Evolutionary conservation across 2,797 vertebrate genomes (phyloP).

Genomic region (Chrosomus eos): DNA sequence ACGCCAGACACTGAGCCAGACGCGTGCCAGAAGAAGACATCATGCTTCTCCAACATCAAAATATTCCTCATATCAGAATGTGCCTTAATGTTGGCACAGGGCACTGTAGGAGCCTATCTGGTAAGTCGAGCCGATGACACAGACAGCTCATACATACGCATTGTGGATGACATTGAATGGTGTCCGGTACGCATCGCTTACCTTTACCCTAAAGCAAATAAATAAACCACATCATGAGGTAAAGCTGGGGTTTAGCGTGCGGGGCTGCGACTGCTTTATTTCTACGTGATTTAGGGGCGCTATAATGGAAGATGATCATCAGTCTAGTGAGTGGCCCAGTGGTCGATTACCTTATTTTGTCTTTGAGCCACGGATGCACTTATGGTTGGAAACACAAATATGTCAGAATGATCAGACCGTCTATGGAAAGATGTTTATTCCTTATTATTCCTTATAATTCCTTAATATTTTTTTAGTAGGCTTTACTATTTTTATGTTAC

Average conservation of each 20-base stretch:
- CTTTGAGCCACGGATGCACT: conserved; percentile 7
- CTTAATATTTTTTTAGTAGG: too few species aligned
- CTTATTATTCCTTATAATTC: background rate
- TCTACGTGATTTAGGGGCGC: background rate
- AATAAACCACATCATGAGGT: background rate
- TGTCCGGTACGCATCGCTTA: conserved; percentile 4
- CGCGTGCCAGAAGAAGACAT: conserved; percentile 80
- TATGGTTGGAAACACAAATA: conserved; percentile 6
- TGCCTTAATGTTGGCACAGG: conserved; percentile 95
- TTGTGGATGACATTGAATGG: conserved; percentile 44
- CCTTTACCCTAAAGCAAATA: conserved; percentile 21
- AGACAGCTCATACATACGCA: background rate
- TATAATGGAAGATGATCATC: conserved; percentile 6
- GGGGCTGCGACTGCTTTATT: conserved; percentile 9
- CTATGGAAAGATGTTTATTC: background rate
- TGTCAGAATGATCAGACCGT: background rate
- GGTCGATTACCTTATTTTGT: conserved; percentile 12
- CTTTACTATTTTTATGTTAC: background rate
- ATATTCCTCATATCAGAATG: conserved; percentile 94
- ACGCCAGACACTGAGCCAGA: conserved; percentile 53
- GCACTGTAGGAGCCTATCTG: conserved; percentile 97
- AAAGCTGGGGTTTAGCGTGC: background rate
- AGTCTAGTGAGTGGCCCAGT: conserved; percentile 1
- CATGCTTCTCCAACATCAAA: conserved; percentile 95
- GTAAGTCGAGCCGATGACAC: conserved; percentile 78